phyloP scores from a whole-genome alignment of 2,113 vertebrate species.

The Camelus dromedarius region DNA sequence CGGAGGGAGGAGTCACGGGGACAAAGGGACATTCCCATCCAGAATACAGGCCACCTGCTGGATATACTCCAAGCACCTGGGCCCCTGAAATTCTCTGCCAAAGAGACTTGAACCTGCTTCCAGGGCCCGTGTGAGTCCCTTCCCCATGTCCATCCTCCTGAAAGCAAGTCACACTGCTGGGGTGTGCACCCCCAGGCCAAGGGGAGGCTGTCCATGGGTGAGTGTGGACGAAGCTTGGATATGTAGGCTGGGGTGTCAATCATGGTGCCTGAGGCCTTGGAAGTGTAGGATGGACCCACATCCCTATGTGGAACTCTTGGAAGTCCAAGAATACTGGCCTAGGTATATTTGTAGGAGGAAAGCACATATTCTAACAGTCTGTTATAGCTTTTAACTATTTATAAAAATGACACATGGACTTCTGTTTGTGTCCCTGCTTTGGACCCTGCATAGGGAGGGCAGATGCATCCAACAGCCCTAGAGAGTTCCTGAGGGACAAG shows the following conservation, averaged over 20 bases:
- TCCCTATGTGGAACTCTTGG: not conserved
- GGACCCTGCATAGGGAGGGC: not conserved
- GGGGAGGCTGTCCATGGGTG: not conserved
- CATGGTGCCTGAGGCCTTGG: not conserved
- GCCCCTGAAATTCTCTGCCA: not conserved
- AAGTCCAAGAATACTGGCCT: not conserved
- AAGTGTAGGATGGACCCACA: not conserved
- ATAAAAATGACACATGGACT: not conserved
- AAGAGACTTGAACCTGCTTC: not conserved
- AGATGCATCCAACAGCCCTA: not conserved
- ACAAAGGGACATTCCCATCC: not conserved
- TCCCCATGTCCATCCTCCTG: not conserved
- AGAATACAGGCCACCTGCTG: not conserved
- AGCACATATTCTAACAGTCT: constrained; percentile 7
- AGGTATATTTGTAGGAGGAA: not conserved
- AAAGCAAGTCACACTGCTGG: not conserved
- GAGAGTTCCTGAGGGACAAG: not conserved
- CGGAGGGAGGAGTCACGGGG: not conserved
- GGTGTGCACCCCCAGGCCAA: not conserved
- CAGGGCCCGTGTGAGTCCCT: not conserved
- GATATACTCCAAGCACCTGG: accelerated
- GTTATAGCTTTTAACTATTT: constrained; percentile 20
- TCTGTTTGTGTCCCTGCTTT: not conserved
- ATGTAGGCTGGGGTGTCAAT: not conserved
- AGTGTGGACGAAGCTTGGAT: not conserved